These are phyloP conservation scores for Coenobita brevimanus DNA, from an alignment of 1,140 invertebrate genomes.

Conservation along the genomic window DNA sequence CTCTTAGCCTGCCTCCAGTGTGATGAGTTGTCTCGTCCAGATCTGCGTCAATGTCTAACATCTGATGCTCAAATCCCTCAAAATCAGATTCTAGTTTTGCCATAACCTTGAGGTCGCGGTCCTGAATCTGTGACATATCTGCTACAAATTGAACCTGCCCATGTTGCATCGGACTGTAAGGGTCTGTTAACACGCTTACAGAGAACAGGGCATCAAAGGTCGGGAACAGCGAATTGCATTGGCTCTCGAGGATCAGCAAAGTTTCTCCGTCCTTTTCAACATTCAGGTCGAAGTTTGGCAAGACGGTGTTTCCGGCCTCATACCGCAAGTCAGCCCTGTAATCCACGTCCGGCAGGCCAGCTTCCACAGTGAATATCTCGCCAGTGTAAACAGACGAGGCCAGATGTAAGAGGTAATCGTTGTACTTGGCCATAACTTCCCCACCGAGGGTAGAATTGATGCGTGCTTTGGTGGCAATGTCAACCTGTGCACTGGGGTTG, in stretches of 20 bases:
- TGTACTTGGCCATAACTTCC: neutral
- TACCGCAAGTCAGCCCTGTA: conserved; percentile 5
- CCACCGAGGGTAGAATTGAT: neutral
- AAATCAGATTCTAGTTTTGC: conserved; percentile 45
- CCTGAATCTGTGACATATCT: conserved; percentile 30
- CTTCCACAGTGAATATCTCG: neutral
- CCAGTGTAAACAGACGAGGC: neutral
- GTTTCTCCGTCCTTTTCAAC: neutral
- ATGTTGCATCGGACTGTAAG: neutral
- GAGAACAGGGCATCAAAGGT: conserved; percentile 31
- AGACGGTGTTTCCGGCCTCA: neutral
- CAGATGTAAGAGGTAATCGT: conserved; percentile 14
- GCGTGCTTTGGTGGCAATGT: neutral
- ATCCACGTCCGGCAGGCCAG: neutral
- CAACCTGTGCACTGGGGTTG: neutral
- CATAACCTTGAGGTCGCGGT: conserved; percentile 15
- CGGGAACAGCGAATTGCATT: conserved; percentile 10
- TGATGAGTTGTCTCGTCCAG: neutral
- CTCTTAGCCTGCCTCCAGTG: neutral
- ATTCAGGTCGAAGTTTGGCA: conserved; percentile 24
- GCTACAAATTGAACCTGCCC: conserved; percentile 12
- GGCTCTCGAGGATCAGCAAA: neutral
- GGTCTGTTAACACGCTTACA: neutral
- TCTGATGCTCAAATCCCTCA: conserved; percentile 46
- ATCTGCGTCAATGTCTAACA: conserved; percentile 12